phyloP scores from a whole-genome alignment of 2,888 invertebrate genomes.

The Bombylius major region DNA sequence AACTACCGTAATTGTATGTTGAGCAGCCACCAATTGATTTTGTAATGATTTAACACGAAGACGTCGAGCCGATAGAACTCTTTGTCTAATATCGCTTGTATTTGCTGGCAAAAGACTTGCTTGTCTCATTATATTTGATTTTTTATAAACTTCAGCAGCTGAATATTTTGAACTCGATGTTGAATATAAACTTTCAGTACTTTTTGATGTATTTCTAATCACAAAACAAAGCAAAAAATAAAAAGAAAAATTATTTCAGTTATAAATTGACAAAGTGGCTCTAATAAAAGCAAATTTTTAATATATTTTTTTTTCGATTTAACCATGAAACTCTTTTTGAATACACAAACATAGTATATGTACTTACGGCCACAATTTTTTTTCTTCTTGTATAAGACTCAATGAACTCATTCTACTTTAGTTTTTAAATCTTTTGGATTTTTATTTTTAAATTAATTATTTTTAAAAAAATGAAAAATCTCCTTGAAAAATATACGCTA shows the following conservation, averaged over 20 bases:
- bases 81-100: constrained; percentile 40
- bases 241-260: constrained; percentile 15
- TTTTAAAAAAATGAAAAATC: too few species aligned
- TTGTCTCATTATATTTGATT: constrained; percentile 19
- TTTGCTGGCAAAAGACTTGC: constrained; percentile 22
- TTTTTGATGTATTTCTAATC: constrained; percentile 23
- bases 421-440: not conserved
- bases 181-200: constrained; percentile 36
- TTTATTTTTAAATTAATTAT: too few species aligned
- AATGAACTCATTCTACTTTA: constrained; percentile 37
- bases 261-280: not conserved
- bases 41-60: constrained; percentile 62
- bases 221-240: constrained; percentile 14
- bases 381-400: constrained; percentile 42
- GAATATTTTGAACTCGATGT: constrained; percentile 32
- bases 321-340: not conserved
- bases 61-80: constrained; percentile 65
- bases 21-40: constrained; percentile 67
- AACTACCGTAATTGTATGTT: constrained; percentile 59
- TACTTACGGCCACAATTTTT: constrained; percentile 33
- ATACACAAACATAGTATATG: not conserved
- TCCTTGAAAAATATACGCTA: not conserved
- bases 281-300: too few species aligned
- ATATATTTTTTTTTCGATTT: not conserved
- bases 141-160: constrained; percentile 24